Evolutionary conservation across 2,888 invertebrate species (phyloP), one percentile per base, ranked within the genome.

Genomic region (Chouioia cunea): DNA sequence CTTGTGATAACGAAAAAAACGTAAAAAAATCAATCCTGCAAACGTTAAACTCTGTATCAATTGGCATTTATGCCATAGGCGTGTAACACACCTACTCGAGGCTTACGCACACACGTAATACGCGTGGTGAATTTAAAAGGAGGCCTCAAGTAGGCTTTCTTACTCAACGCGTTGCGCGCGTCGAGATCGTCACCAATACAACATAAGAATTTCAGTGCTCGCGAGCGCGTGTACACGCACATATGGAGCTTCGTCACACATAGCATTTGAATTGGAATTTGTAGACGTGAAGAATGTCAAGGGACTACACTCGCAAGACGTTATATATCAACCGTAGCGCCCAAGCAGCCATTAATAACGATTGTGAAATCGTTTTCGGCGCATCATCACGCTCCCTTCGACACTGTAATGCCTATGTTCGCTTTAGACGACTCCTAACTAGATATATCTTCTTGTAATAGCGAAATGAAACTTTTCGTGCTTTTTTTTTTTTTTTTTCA

Each of bases 1-100:
- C 59, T 65, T 73, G 69, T 73, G 72, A 73, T 73, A 73, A 62
- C 43, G 43, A 72, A 52, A 54, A 54, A 54, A 22, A 15, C 59
- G 62, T 48, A 27, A 62, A 65, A 20, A 63, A 50, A 47, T 57
- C 53, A 12, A 14, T 63, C 50, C 50, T 44, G 46, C 36, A 54
- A 59, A 12, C 4, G 6, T 36, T 36, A 12, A 36, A 36, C 36
- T 36, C 36, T 36, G 36, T 36, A 36, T 36, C 36, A 36, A 36
- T 10, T 36, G 36, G 36, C 36, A 36, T 36, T 10, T 10, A 12
- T 36, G 6, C 6, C 36, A 54, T 53, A 62, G 64, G 46, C 67
- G 63, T 16, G 66, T 58, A 44, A 73, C 56, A n/a, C n/a, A 67
- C 53, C 58, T 69, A 63, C 56, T 65, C 46, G 60, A 43, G 36